Base-by-base conservation (phyloP, 2,888 invertebrate genomes). In the Latrodectus hesperus region DNA sequence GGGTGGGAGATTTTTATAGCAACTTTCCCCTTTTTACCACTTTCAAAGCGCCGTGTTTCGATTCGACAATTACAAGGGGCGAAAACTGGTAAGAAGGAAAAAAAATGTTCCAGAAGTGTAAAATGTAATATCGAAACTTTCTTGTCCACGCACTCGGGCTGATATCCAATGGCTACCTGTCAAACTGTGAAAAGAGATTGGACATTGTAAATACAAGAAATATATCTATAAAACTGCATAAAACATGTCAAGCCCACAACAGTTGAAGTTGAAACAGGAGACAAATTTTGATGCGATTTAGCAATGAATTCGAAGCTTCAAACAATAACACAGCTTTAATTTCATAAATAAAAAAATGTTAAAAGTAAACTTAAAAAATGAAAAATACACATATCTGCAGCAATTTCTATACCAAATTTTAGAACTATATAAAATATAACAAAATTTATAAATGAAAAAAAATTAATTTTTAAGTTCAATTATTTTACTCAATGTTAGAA, bases 111-210 rank as follows among this genome's bases (percentile, higher is more conserved):
- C 76, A 55, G 65, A 76, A 76, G 71, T 84, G 84, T 78, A 73
- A 78, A 83, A 67, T 84, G 84, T 84, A 84, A 84, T 78, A 84
- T 84, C 77, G 77, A 73, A 75, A 73, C 64, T 67, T 60, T 49
- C 22, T 52, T 72, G 72, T 72, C 72, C 17, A 12, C 26, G 72
- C 77, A 84, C 49, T 71, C 60, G 49, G 49, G 64, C 64, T 60
- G 60, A 67, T 51, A 71, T 70, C 53, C 76, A 16, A 26, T 49
- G 17, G 67, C 17, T 72, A 67, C 53, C 84, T 78, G 84, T 84
- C 84, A 84, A 78, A 78, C 84, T 67, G 55, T 52, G 38, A 22
- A 67, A 17, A 67, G 17, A 51, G 49, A 67, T 64, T 72, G 80
- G 74, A 65, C 64, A 53, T 10, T n/a, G 81, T 38, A 16, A 60